A percentile compares a stretch with the other conserved stretches of the same genome.
phyloP scores from a whole-genome alignment of 1,140 invertebrate species.

The Euwallacea fornicatus region DNA sequence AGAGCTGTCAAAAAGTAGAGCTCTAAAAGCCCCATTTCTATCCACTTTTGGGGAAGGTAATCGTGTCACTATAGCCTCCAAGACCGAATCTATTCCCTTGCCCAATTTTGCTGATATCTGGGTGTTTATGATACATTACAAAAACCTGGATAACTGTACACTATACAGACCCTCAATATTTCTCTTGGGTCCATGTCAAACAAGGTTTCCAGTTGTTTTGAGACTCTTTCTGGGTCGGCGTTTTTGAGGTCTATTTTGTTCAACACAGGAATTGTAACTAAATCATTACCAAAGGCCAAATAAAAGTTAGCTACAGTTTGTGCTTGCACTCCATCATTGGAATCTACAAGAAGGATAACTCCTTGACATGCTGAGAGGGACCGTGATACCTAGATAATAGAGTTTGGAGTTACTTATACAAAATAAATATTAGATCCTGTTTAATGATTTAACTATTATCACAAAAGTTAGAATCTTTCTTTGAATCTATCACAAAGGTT shows the following conservation, averaged over 20 bases:
- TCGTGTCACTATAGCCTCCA: constrained; percentile 75
- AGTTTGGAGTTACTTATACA: too few species aligned
- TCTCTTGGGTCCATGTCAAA: constrained; percentile 79
- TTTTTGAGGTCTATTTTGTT: constrained; percentile 97
- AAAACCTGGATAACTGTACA: background rate
- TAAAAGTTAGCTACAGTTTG: constrained; percentile 98
- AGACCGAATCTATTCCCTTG: constrained; percentile 73
- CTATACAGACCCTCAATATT: constrained; percentile 62
- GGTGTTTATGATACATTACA: background rate
- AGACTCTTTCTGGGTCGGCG: constrained; percentile 81
- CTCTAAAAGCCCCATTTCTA: constrained; percentile 67
- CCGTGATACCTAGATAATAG: constrained; percentile 60
- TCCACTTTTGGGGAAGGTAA: constrained; percentile 75
- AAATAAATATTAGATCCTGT: too few species aligned
- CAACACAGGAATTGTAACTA: constrained; percentile 88
- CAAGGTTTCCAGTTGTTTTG: constrained; percentile 76
- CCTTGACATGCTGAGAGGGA: constrained; percentile 93
- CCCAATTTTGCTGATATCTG: constrained; percentile 89
- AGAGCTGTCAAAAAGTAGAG: constrained; percentile 93
- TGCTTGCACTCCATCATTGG: constrained; percentile 95
- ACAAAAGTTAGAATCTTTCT: too few species aligned
- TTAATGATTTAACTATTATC: too few species aligned
- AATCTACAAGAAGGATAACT: constrained; percentile 92
- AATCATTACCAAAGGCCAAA: constrained; percentile 80
- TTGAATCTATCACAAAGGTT: too few species aligned